Conservation (phyloP, 1,140 invertebrate genomes). For the Zaprionus nigranus region DNA sequence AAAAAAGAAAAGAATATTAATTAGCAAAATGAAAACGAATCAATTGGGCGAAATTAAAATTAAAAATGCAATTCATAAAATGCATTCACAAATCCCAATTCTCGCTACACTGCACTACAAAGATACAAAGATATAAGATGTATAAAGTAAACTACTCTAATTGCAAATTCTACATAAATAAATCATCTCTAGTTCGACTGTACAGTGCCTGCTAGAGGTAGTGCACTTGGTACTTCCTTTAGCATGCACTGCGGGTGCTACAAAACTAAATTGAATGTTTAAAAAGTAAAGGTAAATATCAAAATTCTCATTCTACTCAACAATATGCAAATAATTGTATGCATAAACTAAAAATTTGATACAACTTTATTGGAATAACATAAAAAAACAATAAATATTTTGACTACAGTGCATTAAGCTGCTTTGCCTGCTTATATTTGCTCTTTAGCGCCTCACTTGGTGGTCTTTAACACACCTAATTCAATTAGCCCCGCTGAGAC, state of each 20-base stretch:
- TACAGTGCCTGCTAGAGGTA: background rate
- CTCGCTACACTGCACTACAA: constrained; percentile 1
- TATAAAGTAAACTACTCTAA: constrained; percentile 6
- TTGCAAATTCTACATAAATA: background rate
- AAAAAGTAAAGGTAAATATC: background rate
- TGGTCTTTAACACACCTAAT: no score
- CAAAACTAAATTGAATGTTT: background rate
- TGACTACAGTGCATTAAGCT: background rate
- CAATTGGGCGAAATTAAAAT: constrained; percentile 23
- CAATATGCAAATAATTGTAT: background rate
- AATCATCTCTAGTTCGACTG: background rate
- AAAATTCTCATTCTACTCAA: background rate
- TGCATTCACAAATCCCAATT: constrained; percentile 5
- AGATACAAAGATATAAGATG: no score
- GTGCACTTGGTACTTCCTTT: background rate
- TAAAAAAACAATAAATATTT: background rate
- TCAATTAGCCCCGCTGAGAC: no score
- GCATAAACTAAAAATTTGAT: background rate
- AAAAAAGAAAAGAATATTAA: constrained; percentile 79
- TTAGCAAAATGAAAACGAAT: constrained; percentile 71
- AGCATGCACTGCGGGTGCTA: background rate
- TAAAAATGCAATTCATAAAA: constrained; percentile 14
- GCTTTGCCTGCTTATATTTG: background rate
- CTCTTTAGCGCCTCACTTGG: background rate
- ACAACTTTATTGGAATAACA: background rate